Evolutionary conservation across 2,888 invertebrate species (phyloP), one percentile per base, ranked within the genome.

Genomic region (Rhingia campestris): DNA sequence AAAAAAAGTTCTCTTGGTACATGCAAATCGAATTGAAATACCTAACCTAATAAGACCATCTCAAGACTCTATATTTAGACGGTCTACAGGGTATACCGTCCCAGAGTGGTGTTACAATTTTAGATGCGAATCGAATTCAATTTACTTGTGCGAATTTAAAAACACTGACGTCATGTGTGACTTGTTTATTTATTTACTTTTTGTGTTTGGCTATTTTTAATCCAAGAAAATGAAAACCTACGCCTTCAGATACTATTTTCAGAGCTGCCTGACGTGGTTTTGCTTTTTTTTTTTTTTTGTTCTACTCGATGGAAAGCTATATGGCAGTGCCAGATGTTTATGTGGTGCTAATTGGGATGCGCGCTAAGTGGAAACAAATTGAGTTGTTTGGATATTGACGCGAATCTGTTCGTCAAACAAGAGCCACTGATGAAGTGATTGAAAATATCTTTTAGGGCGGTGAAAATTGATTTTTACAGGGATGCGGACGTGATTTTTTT

Each of bases 301-400:
- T 22, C 5, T 41, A 30, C 22, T 47, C 1, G 2, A 41, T 32
- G 41, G 14, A 33, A 61, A 56, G 39, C 45, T 14, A 61, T 43
- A 14, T 14, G 3, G 12, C 49, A 30, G 10, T 30, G 30, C 49
- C 49, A 49, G 63, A 63, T 63, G 49, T 30, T 22, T 22, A 49
- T 22, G 49, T 37, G n/a, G 49, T 63, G 63, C 37, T 49, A 49
- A 47, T 49, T 63, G 49, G n/a, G 6, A 22, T 49, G 47, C 22
- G 37, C 30, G 63, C 22, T 30, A 63, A 63, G 49, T 63, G 63
- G 63, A 63, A 49, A n/a, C 49, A 63, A 63, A 63, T 63, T 63
- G 49, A 37, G 12, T 37, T 61, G 58, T 41, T 45, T 7, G 1
- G 12, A 5, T 30, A 7, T 10, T 30, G 49, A 49, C 49, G 30